Evolutionary conservation across 2,888 invertebrate species (phyloP), one percentile per base, ranked within the genome.

Genomic region (Homarus gammarus): DNA sequence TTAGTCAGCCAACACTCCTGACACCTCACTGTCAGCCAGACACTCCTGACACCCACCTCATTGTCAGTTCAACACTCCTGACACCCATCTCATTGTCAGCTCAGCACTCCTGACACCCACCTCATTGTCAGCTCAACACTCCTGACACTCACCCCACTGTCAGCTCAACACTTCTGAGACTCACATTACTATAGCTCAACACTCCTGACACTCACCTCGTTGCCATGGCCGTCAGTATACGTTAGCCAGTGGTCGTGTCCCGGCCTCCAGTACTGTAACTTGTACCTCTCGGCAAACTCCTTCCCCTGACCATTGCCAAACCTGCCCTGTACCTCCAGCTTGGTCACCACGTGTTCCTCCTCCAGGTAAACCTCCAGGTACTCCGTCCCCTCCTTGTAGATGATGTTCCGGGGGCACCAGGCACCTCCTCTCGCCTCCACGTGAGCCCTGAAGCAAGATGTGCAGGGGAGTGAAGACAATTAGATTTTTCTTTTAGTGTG

Each of bases 301-400:
- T 96, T 96, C 40, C 98, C 98, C 94, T 97, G 96, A 51, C 98
- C 98, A 94, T 98, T 98, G 49, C 98, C 98, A 94, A 98, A 98
- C 81, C 98, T 95, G 36, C 98, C 98, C 94, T 98, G 98, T 18
- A 95, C 95, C 91, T 95, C 95, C 3, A 92, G 88, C 38, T 82
- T 91, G 56, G 92, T 92, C 40, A 92, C 72, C 93, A 98, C 96
- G 94, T 96, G 96, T 75, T 97, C 96, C 33, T 95, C 94, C 93
- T 96, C 96, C 92, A 98, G 95, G 94, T 98, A 96, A 92, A 97
- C 95, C 95, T 98, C 94, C 61, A 95, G 93, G 93, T 94, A 95
- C 93, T 95, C 95, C 1, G 31, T 64, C 36, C 87, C 90, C 31
- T 91, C 92, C 51, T 77, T 64, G 73, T 85, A 87, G 93, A 97